A percentile compares a stretch with the other conserved stretches of the same genome.
Evolutionary conservation across 1,140 invertebrate genomes (phyloP).

Genomic region (Trichonephila clavata): DNA sequence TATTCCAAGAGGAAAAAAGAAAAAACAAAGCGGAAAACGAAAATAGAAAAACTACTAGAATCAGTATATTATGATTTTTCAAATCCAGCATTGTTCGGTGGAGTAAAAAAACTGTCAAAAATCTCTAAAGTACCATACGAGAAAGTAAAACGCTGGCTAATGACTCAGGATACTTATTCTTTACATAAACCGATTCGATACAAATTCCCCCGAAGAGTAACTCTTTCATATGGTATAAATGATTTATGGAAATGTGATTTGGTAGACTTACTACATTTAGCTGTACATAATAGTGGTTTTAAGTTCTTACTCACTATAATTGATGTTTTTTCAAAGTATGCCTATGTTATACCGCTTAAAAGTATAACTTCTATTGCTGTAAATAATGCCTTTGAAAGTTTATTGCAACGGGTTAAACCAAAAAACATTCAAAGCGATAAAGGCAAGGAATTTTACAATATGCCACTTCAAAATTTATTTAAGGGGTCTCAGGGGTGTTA

Average conservation of each 20-base stretch:
- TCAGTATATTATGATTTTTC: neutral
- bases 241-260: constrained; percentile 19
- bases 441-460: constrained; percentile 38
- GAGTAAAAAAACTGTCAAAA: neutral
- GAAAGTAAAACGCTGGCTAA: neutral
- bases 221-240: neutral
- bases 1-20: neutral
- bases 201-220: neutral
- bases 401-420: neutral
- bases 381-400: constrained; percentile 14
- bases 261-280: neutral
- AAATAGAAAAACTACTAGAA: neutral
- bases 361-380: neutral
- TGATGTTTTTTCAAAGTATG: constrained; percentile 44
- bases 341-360: constrained; percentile 18
- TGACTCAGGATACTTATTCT: neutral
- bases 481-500: no score
- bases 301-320: neutral
- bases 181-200: neutral
- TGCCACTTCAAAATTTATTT: neutral
- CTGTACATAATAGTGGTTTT: neutral
- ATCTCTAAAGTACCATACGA: neutral
- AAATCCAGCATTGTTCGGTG: neutral
- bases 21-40: neutral
- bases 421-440: constrained; percentile 31